A percentile compares a stretch with the other conserved stretches of the same genome.
Conservation (phyloP, 2,888 invertebrate genomes). For the Endomychus coccineus region DNA sequence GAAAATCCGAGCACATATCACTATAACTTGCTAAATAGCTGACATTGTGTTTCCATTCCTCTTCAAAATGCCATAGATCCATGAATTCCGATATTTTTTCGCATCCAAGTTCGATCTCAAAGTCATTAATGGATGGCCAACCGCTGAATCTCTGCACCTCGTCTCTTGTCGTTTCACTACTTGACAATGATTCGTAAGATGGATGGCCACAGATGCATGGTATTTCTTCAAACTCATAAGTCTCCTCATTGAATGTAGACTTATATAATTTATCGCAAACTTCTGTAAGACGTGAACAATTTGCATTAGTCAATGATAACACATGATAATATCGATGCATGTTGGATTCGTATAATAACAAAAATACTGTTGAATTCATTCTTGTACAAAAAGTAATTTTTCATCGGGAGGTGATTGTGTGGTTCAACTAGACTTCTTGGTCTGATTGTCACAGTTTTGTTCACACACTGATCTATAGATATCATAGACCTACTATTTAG, state of each 20-base stretch:
- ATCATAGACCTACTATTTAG: no score
- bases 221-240: slow-evolving; percentile 1
- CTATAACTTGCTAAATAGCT: slow-evolving; percentile 10
- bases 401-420: no score
- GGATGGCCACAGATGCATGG: slow-evolving; percentile 11
- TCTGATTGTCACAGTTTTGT: no score
- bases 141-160: slow-evolving; percentile 18
- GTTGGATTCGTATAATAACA: no score
- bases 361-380: no score
- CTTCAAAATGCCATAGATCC: slow-evolving; percentile 9
- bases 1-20: slow-evolving; percentile 8
- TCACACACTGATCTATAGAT: no score
- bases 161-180: no score
- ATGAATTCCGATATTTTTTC: slow-evolving; percentile 10
- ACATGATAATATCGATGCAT: no score
- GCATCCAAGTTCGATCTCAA: slow-evolving; percentile 4
- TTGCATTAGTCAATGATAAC: no score
- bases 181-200: no score
- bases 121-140: slow-evolving; percentile 23
- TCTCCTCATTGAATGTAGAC: slow-evolving; percentile 5
- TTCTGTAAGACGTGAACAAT: slow-evolving; percentile 1
- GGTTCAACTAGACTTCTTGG: no score
- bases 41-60: slow-evolving; percentile 13
- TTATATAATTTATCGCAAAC: slow-evolving; percentile 9
- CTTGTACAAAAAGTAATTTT: no score